phyloP scores from a whole-genome alignment of 2,113 vertebrate genomes.

The Heteronetta atricapilla region DNA sequence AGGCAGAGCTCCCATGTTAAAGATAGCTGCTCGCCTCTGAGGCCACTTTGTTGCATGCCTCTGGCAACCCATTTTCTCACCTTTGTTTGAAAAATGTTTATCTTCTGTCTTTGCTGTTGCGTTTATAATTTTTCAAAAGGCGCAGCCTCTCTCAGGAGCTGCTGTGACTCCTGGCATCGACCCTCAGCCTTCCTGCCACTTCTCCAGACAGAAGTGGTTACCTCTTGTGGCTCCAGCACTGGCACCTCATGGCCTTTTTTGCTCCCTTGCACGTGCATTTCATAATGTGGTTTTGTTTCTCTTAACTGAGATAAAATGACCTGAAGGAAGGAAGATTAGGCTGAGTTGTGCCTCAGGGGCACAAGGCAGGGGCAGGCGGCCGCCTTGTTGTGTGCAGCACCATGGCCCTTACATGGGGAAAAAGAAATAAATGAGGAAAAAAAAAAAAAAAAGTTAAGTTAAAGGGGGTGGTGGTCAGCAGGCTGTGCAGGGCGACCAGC shows the following conservation, averaged over 20 bases:
- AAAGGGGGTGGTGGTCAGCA: not conserved
- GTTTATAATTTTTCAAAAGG: not conserved
- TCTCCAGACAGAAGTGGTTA: not conserved
- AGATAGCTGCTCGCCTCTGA: not conserved
- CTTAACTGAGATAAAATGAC: not conserved
- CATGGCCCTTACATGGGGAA: not conserved
- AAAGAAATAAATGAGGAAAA: not conserved
- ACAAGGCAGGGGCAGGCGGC: no score
- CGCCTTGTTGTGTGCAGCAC: no score
- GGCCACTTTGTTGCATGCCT: accelerated
- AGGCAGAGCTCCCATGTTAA: not conserved
- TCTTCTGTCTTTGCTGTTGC: not conserved
- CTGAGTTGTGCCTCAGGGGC: not conserved
- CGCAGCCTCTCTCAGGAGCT: not conserved
- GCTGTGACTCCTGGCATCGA: not conserved
- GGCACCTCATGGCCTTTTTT: not conserved
- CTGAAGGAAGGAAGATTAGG: not conserved
- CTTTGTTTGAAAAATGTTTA: not conserved
- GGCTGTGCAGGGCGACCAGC: no score
- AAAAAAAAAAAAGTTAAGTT: not conserved
- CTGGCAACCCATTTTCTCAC: not conserved
- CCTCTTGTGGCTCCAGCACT: not conserved
- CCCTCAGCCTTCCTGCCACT: not conserved
- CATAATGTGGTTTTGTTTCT: not conserved
- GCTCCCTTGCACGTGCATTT: not conserved